phyloP scores from a whole-genome alignment of 2,113 vertebrate genomes.

The Chrysemys picta region DNA sequence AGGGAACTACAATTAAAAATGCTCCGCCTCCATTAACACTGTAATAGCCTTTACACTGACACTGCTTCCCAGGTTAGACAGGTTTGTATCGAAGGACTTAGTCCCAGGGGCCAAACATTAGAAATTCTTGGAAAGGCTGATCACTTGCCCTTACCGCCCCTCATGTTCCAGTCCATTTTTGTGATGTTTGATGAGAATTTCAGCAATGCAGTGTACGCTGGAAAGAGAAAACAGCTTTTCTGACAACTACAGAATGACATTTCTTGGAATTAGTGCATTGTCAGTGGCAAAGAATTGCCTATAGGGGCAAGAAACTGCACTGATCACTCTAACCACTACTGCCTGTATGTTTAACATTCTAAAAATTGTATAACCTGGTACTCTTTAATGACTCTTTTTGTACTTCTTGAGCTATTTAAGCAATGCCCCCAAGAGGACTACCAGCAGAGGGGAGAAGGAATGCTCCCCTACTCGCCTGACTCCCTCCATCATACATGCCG shows the following conservation, averaged over 20 bases:
- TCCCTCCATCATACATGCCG: too few relatives aligned
- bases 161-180: neutral
- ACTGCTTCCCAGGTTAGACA: neutral
- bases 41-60: neutral
- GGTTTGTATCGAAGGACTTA: neutral
- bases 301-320: neutral
- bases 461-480: too few relatives aligned
- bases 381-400: neutral
- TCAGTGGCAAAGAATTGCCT: neutral
- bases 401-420: neutral
- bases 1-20: neutral
- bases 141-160: neutral
- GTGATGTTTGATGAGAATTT: neutral
- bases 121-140: neutral
- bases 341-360: neutral
- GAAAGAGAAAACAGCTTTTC: neutral
- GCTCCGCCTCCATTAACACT: neutral
- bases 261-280: neutral
- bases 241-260: neutral
- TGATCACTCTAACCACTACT: neutral
- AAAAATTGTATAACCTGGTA: neutral
- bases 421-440: neutral
- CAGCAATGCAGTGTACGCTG: neutral
- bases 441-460: too few relatives aligned
- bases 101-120: neutral